These are phyloP conservation scores for Heliconius hermathena DNA, from an alignment of 1,140 invertebrate genomes.

Conservation along the genomic window DNA sequence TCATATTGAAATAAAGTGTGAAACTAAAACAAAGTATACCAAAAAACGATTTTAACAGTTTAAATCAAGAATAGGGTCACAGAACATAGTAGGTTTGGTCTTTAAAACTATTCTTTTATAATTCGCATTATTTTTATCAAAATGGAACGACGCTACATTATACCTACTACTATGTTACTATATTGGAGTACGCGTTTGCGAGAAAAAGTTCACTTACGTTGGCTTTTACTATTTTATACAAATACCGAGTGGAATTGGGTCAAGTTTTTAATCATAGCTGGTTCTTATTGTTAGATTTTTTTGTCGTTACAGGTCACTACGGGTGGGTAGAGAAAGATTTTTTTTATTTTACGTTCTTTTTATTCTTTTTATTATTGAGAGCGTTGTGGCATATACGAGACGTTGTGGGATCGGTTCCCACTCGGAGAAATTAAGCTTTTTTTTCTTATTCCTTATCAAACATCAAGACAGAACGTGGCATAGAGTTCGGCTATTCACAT, in stretches of 20 bases:
- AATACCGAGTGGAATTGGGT: not conserved
- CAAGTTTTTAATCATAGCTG: constrained; percentile 5
- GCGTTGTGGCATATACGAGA: too few relatives aligned
- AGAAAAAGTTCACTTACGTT: not conserved
- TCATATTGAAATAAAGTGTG: not conserved
- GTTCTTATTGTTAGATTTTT: constrained; percentile 5
- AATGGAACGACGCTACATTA: not conserved
- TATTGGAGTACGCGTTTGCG: not conserved
- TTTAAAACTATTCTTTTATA: constrained; percentile 3
- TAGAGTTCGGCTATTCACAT: not conserved
- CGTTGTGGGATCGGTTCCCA: too few relatives aligned
- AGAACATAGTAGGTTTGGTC: not conserved
- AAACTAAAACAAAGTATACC: not conserved
- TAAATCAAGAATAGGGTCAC: not conserved
- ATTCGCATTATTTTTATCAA: not conserved
- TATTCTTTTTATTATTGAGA: too few relatives aligned
- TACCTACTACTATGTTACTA: not conserved
- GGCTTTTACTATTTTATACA: not conserved
- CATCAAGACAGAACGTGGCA: too few relatives aligned
- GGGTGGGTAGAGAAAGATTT: not conserved
- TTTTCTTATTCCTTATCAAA: too few relatives aligned
- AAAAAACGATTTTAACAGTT: not conserved
- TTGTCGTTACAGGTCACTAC: not conserved
- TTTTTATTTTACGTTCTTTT: not conserved
- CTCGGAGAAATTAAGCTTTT: too few relatives aligned